Evolutionary conservation across 2,888 invertebrate genomes (phyloP).

Genomic region (Trisateles emortualis): DNA sequence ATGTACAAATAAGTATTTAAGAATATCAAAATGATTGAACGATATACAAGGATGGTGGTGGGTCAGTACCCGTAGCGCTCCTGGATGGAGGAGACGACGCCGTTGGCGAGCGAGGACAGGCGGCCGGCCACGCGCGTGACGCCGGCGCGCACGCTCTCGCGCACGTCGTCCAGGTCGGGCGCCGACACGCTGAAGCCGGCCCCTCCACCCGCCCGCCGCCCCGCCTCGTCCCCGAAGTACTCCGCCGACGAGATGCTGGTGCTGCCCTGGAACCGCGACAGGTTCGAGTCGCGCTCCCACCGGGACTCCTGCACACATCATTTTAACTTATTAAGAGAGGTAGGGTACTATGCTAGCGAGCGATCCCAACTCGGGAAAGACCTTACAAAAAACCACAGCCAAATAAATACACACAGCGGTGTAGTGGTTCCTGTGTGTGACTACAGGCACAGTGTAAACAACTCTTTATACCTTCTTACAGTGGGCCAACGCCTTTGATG

Average conservation of each 20-base stretch:
- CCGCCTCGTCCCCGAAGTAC: conserved; percentile 90
- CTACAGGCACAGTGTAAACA: no score
- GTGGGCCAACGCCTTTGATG: no score
- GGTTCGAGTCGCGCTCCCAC: conserved; percentile 85
- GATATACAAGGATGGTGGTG: background rate
- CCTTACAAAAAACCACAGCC: no score
- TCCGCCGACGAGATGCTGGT: conserved; percentile 98
- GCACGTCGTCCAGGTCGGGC: conserved; percentile 97
- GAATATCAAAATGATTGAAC: background rate
- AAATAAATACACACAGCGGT: no score
- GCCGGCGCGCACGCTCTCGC: conserved; percentile 98
- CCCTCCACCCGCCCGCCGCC: conserved; percentile 49
- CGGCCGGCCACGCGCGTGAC: conserved; percentile 98
- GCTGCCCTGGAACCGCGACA: conserved; percentile 96
- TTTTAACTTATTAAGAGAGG: no score
- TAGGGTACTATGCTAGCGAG: no score
- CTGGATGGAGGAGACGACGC: conserved; percentile 97
- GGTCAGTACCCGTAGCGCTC: conserved; percentile 90
- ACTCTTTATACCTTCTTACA: no score
- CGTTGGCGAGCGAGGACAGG: conserved; percentile 97
- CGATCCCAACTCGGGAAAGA: no score
- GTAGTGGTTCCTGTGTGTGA: no score
- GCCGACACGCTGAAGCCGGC: conserved; percentile 79
- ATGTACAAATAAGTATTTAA: background rate
- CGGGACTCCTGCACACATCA: conserved; percentile 75